Percentiles rank a stretch among this genome's conserved stretches.
Evolutionary conservation across 2,113 vertebrate genomes (phyloP).

Genomic region (Protobothrops flavoviridis): DNA sequence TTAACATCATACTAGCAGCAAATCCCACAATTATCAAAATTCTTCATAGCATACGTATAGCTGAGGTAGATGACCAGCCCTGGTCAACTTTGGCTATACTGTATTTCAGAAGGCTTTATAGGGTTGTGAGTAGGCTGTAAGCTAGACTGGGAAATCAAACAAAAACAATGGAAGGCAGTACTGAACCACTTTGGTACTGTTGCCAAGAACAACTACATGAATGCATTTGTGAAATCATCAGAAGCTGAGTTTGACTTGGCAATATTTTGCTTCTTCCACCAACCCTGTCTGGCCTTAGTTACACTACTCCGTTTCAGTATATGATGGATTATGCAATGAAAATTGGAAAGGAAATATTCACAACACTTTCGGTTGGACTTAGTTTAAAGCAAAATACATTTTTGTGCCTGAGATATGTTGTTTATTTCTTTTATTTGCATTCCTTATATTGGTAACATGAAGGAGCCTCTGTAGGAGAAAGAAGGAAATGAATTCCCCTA

Average conservation of each 20-base stretch:
- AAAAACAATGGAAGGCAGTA: not conserved
- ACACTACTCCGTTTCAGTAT: not conserved
- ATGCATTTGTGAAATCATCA: not conserved
- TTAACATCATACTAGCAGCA: not conserved
- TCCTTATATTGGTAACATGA: not conserved
- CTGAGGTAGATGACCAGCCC: not conserved
- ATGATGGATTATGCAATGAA: not conserved
- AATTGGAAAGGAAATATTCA: not conserved
- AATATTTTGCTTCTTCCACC: not conserved
- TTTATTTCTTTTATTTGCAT: not conserved
- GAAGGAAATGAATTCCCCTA: not conserved
- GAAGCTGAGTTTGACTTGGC: not conserved
- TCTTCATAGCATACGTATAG: not conserved
- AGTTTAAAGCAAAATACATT: not conserved
- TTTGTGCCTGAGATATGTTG: not conserved
- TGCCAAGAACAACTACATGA: not conserved
- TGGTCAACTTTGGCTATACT: not conserved
- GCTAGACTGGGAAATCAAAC: not conserved
- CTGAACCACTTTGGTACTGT: not conserved
- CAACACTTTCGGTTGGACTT: not conserved
- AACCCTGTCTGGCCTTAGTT: not conserved
- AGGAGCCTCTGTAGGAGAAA: not conserved
- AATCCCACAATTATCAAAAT: not conserved
- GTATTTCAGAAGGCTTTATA: not conserved
- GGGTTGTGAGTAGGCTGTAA: not conserved